Percentiles rank a stretch among this genome's conserved stretches.
Conservation (phyloP, 1,140 invertebrate genomes). For the Cotesia typhae region DNA sequence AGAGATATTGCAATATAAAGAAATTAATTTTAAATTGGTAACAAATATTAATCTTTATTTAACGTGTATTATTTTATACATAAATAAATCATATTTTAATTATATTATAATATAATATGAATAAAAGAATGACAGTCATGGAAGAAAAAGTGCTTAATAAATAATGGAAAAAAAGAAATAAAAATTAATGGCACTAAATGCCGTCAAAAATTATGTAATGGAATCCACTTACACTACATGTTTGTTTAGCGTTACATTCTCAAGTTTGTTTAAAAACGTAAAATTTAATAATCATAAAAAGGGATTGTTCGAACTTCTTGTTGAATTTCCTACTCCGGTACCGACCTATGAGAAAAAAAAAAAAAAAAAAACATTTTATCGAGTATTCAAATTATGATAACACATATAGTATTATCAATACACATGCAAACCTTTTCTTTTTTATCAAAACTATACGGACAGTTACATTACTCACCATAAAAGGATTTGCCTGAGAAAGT, state of each 20-base stretch:
- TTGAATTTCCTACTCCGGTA: constrained; percentile 58
- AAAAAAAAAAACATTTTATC: constrained; percentile 11
- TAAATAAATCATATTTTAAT: constrained; percentile 59
- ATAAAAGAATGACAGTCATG: constrained; percentile 50
- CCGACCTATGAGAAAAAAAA: constrained; percentile 55
- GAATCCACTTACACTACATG: constrained; percentile 52
- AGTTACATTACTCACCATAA: constrained; percentile 53
- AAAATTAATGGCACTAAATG: constrained; percentile 62
- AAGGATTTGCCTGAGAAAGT: constrained; percentile 62
- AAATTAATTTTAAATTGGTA: constrained; percentile 48
- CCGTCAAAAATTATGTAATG: constrained; percentile 58
- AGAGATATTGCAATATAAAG: not conserved
- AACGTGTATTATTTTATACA: constrained; percentile 61
- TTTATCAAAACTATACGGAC: constrained; percentile 12
- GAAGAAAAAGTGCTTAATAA: constrained; percentile 6
- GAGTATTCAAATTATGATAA: not conserved
- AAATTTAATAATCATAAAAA: constrained; percentile 62
- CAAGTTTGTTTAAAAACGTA: constrained; percentile 42
- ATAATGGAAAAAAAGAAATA: constrained; percentile 39
- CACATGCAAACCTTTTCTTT: not conserved
- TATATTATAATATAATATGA: constrained; percentile 53
- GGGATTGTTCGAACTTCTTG: constrained; percentile 64
- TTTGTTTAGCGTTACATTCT: constrained; percentile 46
- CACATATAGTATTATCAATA: not conserved
- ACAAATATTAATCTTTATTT: constrained; percentile 64